phyloP scores from a whole-genome alignment of 1,140 invertebrate species.

The Thaumatotibia leucotreta region DNA sequence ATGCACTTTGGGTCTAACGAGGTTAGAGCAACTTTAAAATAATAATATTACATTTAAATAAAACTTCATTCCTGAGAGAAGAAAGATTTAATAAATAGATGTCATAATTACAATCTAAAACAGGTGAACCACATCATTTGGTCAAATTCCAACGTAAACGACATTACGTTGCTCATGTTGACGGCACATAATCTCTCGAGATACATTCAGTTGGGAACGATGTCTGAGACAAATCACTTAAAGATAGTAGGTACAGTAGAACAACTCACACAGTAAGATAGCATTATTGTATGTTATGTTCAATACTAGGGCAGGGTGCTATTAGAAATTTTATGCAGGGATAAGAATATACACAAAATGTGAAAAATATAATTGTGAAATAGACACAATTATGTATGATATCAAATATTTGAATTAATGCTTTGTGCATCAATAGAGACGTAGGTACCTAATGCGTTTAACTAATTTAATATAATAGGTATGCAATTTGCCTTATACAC shows the following conservation, averaged over 20 bases:
- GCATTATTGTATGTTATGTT: slow-evolving; percentile 15
- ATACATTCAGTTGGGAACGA: slow-evolving; percentile 25
- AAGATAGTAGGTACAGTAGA: slow-evolving; percentile 11
- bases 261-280: slow-evolving; percentile 20
- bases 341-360: too few species aligned
- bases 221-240: slow-evolving; percentile 22
- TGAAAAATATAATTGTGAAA: too few species aligned
- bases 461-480: too few species aligned
- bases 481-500: too few species aligned
- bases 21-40: too few species aligned
- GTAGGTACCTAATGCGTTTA: too few species aligned
- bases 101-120: slow-evolving; percentile 70
- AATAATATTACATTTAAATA: slow-evolving; percentile 20
- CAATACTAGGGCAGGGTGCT: slow-evolving; percentile 48
- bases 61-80: slow-evolving; percentile 55
- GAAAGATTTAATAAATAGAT: slow-evolving; percentile 76
- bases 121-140: slow-evolving; percentile 59
- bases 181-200: slow-evolving; percentile 48
- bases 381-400: too few species aligned
- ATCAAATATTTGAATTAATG: too few species aligned
- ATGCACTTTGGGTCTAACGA: too few species aligned
- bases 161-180: slow-evolving; percentile 55
- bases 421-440: too few species aligned
- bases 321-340: slow-evolving; percentile 23
- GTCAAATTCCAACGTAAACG: slow-evolving; percentile 54